A percentile compares a stretch with the other conserved stretches of the same genome.
Evolutionary conservation across 2,888 invertebrate genomes (phyloP).

Genomic region (Epinotia ramella): DNA sequence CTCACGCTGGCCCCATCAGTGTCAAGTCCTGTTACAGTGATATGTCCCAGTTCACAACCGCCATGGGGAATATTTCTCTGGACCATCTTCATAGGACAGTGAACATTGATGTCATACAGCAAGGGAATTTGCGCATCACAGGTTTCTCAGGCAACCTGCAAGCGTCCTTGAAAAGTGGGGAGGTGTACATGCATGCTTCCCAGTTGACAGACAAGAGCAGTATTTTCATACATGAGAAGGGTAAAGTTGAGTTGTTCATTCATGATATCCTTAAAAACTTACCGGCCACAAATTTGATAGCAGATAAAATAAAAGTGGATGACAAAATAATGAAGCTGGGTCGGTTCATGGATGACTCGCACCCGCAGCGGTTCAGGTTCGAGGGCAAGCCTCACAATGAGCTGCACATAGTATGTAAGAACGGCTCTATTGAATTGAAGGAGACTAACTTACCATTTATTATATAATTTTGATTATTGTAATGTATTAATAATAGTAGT

Average conservation of each 20-base stretch:
- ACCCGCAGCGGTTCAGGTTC: slow-evolving; percentile 78
- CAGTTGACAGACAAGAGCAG: slow-evolving; percentile 77
- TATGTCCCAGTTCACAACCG: slow-evolving; percentile 78
- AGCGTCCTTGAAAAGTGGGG: slow-evolving; percentile 79
- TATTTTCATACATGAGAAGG: slow-evolving; percentile 82
- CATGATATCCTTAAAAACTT: slow-evolving; percentile 75
- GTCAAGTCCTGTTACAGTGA: slow-evolving; percentile 81
- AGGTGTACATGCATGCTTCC: slow-evolving; percentile 78
- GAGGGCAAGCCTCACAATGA: slow-evolving; percentile 76
- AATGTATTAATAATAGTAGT: slow-evolving; percentile 44
- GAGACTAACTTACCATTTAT: slow-evolving; percentile 75
- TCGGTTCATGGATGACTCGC: slow-evolving; percentile 79
- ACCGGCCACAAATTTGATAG: slow-evolving; percentile 80
- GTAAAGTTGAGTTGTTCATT: slow-evolving; percentile 77
- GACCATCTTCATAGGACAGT: slow-evolving; percentile 75
- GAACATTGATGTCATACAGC: slow-evolving; percentile 78
- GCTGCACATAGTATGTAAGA: slow-evolving; percentile 81
- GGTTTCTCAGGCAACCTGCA: slow-evolving; percentile 77
- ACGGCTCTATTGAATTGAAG: slow-evolving; percentile 80
- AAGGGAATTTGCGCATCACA: slow-evolving; percentile 76
- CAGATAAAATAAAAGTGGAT: slow-evolving; percentile 79
- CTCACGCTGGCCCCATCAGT: slow-evolving; percentile 75
- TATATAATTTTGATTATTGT: slow-evolving; percentile 56
- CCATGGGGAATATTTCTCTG: slow-evolving; percentile 76
- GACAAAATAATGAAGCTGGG: slow-evolving; percentile 77